These are phyloP conservation scores for Neomonachus schauinslandi DNA, from an alignment of 2,113 vertebrate genomes.

Conservation along the genomic window DNA sequence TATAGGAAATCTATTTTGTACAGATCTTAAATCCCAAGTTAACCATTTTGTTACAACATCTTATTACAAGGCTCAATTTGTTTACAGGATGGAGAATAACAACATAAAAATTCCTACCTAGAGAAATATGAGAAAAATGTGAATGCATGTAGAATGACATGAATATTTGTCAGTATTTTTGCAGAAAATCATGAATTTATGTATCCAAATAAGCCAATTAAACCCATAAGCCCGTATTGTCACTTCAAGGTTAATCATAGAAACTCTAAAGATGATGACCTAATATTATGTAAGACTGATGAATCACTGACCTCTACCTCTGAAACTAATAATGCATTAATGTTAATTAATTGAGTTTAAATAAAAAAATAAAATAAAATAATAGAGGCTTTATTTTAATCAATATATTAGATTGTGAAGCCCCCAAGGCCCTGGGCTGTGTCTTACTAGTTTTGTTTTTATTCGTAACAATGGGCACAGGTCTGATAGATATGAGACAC, in stretches of 20 bases:
- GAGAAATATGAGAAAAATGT: not conserved
- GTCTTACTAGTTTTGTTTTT: not conserved
- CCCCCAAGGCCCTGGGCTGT: not conserved
- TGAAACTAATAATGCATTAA: not conserved
- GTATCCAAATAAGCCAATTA: not conserved
- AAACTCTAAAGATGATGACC: not conserved
- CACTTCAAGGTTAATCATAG: not conserved
- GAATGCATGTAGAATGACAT: not conserved
- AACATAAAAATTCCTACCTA: not conserved
- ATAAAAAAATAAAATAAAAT: not conserved
- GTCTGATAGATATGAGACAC: not conserved
- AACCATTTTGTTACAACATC: not conserved
- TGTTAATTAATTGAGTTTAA: not conserved
- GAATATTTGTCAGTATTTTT: not conserved
- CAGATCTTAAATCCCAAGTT: not conserved
- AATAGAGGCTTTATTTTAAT: slow-evolving; percentile 13
- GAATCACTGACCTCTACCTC: not conserved
- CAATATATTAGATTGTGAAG: not conserved
- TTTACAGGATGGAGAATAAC: not conserved
- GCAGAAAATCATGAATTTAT: not conserved
- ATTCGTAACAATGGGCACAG: not conserved
- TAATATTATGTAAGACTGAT: not conserved
- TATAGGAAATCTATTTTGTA: not conserved
- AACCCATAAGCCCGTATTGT: not conserved
- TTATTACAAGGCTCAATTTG: not conserved